Evolutionary conservation across 1,140 invertebrate species (phyloP), one percentile per base, ranked within the genome.

Genomic region (Dolichoris vasculosae): DNA sequence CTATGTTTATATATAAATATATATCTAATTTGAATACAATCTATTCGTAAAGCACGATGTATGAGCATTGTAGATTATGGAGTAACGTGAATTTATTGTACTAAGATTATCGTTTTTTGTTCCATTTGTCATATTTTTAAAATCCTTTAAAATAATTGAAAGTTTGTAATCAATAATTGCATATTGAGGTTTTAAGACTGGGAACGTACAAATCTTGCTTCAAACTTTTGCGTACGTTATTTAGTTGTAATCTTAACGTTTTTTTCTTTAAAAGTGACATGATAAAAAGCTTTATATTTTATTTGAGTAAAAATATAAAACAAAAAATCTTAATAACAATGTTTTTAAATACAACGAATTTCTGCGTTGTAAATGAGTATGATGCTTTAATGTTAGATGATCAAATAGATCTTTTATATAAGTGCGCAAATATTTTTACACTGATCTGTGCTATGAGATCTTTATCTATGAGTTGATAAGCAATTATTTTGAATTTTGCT

Each of bases 21-120:
- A 77, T 46, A 86, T 78, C 35, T 69, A 78, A 67, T 82, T 78
- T 35, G 75, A 76, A 84, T 84, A 23, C 11, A 84, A 84, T 84
- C 83, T 78, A 78, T 71, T 87, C 0, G 86, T 88, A 75, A 76
- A 86, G 82, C 86, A 83, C 67, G 35, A 43, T 87, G 84, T 78
- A 46, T 83, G 84, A 88, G 59, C 84, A 87, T 73, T 90, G 86
- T 89, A 88, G 87, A 88, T 90, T 87, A 88, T 76, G 43, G 64
- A 86, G 59, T 46, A 77, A 64, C 40, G 32, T 71, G n/a, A 46
- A 76, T 83, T 83, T 76, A 82, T 40, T 55, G 55, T 82, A 83
- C 51, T 76, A 76, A 23, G 71, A 83, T 63, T 26, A 83, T 63
- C 23, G 51, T 76, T 83, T 75, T 79, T 46, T 83, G 67, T 76